Evolutionary conservation across 1,140 invertebrate species (phyloP).

Genomic region (Elymnias hypermnestra): DNA sequence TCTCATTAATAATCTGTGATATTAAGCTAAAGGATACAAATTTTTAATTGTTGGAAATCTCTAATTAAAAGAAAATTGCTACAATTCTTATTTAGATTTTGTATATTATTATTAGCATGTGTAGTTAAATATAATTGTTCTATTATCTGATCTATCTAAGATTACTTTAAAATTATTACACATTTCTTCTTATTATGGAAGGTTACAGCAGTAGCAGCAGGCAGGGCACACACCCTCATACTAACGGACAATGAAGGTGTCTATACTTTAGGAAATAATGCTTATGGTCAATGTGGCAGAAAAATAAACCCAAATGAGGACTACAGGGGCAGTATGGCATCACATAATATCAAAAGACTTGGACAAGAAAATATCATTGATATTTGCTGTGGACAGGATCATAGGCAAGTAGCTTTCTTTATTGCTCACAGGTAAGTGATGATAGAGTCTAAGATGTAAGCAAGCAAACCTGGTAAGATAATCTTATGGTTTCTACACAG

Average conservation of each 20-base stretch:
- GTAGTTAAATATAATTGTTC: too few relatives aligned
- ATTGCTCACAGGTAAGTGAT: too few relatives aligned
- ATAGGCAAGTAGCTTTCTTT: conserved; percentile 75
- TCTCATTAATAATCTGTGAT: too few relatives aligned
- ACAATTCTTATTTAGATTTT: neutral
- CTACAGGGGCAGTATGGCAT: conserved; percentile 80
- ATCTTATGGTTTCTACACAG: too few relatives aligned
- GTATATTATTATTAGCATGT: too few relatives aligned
- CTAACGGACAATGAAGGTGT: conserved; percentile 87
- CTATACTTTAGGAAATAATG: conserved; percentile 93
- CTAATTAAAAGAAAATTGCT: neutral
- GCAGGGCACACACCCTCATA: conserved; percentile 90
- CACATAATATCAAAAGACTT: conserved; percentile 82
- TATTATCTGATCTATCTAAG: too few relatives aligned
- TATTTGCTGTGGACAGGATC: conserved; percentile 93
- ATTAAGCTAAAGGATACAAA: too few relatives aligned
- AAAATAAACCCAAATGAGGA: conserved; percentile 87
- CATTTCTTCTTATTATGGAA: conserved; percentile 18
- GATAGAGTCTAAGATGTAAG: too few relatives aligned
- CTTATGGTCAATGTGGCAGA: conserved; percentile 95
- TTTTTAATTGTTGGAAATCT: too few relatives aligned
- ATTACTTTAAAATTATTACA: too few relatives aligned
- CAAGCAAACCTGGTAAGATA: too few relatives aligned
- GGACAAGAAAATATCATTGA: conserved; percentile 80
- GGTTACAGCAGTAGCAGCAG: conserved; percentile 82